Percentiles rank a stretch among this genome's conserved stretches.
These are phyloP conservation scores for Chironomus striatipennis DNA, from an alignment of 1,140 invertebrate genomes.

Conservation along the genomic window DNA sequence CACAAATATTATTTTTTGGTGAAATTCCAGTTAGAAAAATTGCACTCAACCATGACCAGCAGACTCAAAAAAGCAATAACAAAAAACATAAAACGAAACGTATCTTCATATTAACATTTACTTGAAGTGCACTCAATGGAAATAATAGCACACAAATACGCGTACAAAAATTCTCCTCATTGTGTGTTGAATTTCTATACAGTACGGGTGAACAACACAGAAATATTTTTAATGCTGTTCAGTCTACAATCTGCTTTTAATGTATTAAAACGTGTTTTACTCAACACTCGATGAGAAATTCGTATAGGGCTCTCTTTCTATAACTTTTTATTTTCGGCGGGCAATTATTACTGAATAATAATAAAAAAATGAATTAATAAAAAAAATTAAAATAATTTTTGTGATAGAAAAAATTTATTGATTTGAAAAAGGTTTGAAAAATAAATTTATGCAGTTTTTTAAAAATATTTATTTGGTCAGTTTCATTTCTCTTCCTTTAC, in stretches of 20 bases:
- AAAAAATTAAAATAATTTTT: not conserved
- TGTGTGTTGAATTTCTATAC: conserved; percentile 16
- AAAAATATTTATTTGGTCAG: not conserved
- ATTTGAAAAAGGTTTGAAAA: not conserved
- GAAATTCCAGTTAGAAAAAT: conserved; percentile 11
- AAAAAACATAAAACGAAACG: not conserved
- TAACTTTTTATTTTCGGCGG: not conserved
- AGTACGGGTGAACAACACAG: not conserved
- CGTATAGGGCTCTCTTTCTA: not conserved
- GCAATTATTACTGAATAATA: not conserved
- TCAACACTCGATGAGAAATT: not conserved
- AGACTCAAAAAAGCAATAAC: not conserved
- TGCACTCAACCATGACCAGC: conserved; percentile 21
- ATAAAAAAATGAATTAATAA: not conserved
- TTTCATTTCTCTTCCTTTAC: not conserved
- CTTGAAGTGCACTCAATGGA: conserved; percentile 19
- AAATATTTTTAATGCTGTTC: not conserved
- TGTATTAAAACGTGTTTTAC: conserved; percentile 16
- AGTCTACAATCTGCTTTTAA: conserved; percentile 15
- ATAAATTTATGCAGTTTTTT: not conserved
- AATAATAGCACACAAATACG: not conserved
- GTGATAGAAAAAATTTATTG: conserved; percentile 12
- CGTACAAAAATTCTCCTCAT: not conserved
- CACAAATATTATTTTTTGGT: not conserved
- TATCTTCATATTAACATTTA: not conserved